Evolutionary conservation across 2,113 vertebrate species (phyloP).

Genomic region (Festucalex cinctus): DNA sequence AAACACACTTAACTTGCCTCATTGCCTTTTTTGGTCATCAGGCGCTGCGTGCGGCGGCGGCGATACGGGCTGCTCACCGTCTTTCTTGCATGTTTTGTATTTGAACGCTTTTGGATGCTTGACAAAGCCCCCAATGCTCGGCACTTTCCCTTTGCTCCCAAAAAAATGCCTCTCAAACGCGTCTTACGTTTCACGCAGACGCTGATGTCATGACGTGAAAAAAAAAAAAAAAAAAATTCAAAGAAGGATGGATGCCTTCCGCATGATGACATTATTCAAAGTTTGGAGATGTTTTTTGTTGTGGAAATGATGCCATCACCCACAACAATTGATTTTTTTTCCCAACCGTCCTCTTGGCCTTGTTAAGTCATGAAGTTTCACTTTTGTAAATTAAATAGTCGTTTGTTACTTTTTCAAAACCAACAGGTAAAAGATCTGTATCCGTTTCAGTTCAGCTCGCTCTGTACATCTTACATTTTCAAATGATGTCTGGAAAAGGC

Average conservation of each 20-base stretch:
- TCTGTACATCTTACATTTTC: too few species aligned
- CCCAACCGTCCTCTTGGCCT: not conserved
- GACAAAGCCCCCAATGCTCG: constrained; percentile 52
- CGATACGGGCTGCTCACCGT: constrained; percentile 37
- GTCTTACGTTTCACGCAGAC: constrained; percentile 48
- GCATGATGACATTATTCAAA: constrained; percentile 33
- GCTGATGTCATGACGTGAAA: constrained; percentile 38
- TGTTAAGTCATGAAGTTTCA: not conserved
- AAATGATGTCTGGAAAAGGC: too few species aligned
- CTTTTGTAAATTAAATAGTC: not conserved
- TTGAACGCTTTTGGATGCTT: constrained; percentile 56
- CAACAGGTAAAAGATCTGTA: too few species aligned
- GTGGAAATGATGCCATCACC: constrained; percentile 14
- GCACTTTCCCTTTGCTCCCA: constrained; percentile 38
- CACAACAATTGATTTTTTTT: not conserved
- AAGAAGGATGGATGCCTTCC: constrained; percentile 30
- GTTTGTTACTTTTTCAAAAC: too few species aligned
- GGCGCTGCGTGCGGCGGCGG: constrained; percentile 40
- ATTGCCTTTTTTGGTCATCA: constrained; percentile 73
- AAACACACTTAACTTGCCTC: constrained; percentile 21
- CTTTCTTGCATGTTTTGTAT: constrained; percentile 49
- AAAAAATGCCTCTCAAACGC: constrained; percentile 45
- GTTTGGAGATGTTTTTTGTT: constrained; percentile 7
- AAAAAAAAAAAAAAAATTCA: constrained; percentile 29
- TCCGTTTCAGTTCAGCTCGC: too few species aligned